phyloP scores from a whole-genome alignment of 2,888 invertebrate species.

The Pteria penguin region DNA sequence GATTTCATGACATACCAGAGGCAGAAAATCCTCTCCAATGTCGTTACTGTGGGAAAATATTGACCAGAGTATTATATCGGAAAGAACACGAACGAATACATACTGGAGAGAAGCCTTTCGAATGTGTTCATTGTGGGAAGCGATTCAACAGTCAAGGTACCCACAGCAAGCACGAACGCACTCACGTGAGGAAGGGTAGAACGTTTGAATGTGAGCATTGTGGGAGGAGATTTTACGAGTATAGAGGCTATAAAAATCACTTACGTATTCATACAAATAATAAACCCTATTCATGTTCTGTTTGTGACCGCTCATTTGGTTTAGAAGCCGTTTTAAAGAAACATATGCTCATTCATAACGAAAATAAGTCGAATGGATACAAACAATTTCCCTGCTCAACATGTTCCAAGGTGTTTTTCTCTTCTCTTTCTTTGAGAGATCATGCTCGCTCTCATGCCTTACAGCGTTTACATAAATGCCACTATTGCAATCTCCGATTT shows the following conservation, averaged over 20 bases:
- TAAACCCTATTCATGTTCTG: slow-evolving; percentile 29
- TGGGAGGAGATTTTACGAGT: slow-evolving; percentile 32
- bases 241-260: slow-evolving; percentile 15
- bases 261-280: slow-evolving; percentile 21
- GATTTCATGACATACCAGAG: neutral
- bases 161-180: slow-evolving; percentile 37
- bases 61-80: slow-evolving; percentile 37
- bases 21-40: slow-evolving; percentile 34
- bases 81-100: slow-evolving; percentile 45
- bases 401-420: slow-evolving; percentile 32
- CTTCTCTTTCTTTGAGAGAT: slow-evolving; percentile 33
- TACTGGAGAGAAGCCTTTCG: slow-evolving; percentile 41
- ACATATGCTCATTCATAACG: slow-evolving; percentile 38
- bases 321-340: slow-evolving; percentile 39
- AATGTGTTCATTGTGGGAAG: slow-evolving; percentile 36
- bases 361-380: neutral
- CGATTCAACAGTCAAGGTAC: slow-evolving; percentile 41
- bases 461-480: slow-evolving; percentile 41
- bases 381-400: slow-evolving; percentile 36
- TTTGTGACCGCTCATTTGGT: slow-evolving; percentile 37
- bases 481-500: slow-evolving; percentile 37
- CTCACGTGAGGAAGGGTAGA: slow-evolving; percentile 15
- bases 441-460: slow-evolving; percentile 40
- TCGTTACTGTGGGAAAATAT: slow-evolving; percentile 40
- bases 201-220: slow-evolving; percentile 39